Evolutionary conservation across 2,797 vertebrate species (phyloP), one percentile per base, ranked within the genome.

Genomic region (Acestrorhynchus altus): DNA sequence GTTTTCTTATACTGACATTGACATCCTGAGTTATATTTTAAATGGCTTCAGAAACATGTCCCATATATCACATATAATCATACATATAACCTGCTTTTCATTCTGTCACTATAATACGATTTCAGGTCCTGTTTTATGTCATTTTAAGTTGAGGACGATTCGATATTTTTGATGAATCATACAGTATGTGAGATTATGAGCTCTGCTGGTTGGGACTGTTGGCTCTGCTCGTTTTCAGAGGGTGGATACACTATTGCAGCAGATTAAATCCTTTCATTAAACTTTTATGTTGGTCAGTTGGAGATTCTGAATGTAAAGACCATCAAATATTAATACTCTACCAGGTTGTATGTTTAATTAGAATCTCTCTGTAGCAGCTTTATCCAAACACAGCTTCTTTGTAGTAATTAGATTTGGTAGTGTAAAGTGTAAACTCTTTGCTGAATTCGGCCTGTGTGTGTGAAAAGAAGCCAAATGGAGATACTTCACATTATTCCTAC

Each of bases 291-390:
- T 60, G 54, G 44, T 24, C 57, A 69, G 52, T n/a, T 70, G 65
- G 56, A 68, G 18, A 28, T 51, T 54, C 22, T 52, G 54, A 69
- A 69, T 69, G 26, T 16, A 60, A 51, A 65, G 47, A 65, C 51
- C 83, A 24, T 95, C 52, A 92, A 93, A 91, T 92, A 94, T 94
- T 92, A 88, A 94, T 92, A 80, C 80, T 77, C 79, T 86, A 91
- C 90, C 89, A 88, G 73, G 47, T 61, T 77, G 71, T 49, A 18
- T 67, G 84, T 88, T 88, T 89, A 90, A 90, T 90, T 91, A 94
- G 92, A 87, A 89, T 83, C 78, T 90, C 93, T 90, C 89, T 61
- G 52, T 89, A 61, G 52, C 65, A 87, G 90, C 79, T 87, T 90
- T 86, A 69, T 51, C 65, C 31, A 20, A 57, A 12, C 15, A 24